A percentile compares a stretch with the other conserved stretches of the same genome.
Evolutionary conservation across 2,888 invertebrate species (phyloP).

Genomic region (Catocala fraxini): DNA sequence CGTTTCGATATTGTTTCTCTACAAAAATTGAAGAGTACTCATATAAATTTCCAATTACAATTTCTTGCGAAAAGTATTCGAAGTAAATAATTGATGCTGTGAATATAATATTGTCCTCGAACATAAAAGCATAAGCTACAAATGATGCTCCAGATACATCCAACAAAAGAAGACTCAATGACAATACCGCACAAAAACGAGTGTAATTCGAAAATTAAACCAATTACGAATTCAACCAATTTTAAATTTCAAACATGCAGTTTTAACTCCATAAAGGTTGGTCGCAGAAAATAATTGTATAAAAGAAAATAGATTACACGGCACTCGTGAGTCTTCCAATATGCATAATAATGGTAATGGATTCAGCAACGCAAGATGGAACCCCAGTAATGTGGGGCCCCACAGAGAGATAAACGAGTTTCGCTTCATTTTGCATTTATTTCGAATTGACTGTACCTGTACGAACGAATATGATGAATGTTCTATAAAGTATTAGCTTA

Average conservation of each 20-base stretch:
- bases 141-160: not conserved
- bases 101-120: no score
- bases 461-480: not conserved
- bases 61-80: no score
- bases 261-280: slow-evolving; percentile 27
- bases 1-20: no score
- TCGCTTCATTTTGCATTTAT: slow-evolving; percentile 20
- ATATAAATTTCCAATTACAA: no score
- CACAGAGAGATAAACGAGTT: slow-evolving; percentile 46
- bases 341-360: slow-evolving; percentile 61
- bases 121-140: not conserved
- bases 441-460: not conserved
- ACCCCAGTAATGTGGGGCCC: slow-evolving; percentile 32
- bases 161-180: slow-evolving; percentile 2
- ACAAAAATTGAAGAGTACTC: no score
- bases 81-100: no score
- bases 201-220: slow-evolving; percentile 8
- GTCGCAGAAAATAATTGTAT: slow-evolving; percentile 33
- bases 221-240: slow-evolving; percentile 9
- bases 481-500: not conserved
- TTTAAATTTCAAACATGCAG: slow-evolving; percentile 15
- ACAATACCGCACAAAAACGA: slow-evolving; percentile 9
- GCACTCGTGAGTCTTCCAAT: slow-evolving; percentile 38
- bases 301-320: slow-evolving; percentile 52
- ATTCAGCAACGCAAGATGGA: slow-evolving; percentile 56